Evolutionary conservation across 2,113 vertebrate species (phyloP).

Genomic region (Tupaia tana): DNA sequence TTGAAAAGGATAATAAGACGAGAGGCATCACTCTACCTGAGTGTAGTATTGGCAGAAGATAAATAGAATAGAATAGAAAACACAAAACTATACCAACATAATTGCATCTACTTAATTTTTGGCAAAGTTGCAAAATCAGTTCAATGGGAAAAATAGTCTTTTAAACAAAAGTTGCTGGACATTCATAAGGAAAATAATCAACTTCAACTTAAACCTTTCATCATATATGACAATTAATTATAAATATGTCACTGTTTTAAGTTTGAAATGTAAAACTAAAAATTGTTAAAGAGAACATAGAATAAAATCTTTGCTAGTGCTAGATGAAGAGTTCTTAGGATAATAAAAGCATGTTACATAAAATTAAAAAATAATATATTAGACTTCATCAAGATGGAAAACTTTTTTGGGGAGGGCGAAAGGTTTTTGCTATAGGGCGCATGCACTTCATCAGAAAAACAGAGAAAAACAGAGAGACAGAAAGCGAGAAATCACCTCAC

Average conservation of each 20-base stretch:
- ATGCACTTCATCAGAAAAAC: too few species aligned
- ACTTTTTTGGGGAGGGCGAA: not conserved
- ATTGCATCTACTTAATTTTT: not conserved
- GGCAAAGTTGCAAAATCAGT: not conserved
- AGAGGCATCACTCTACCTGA: not conserved
- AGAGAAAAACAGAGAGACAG: too few species aligned
- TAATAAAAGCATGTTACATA: not conserved
- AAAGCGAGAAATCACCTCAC: too few species aligned
- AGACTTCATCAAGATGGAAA: not conserved
- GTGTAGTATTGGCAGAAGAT: not conserved
- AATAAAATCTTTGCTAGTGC: not conserved
- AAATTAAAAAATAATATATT: not conserved
- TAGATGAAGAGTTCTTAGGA: not conserved
- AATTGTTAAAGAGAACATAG: not conserved
- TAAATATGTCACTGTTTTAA: not conserved
- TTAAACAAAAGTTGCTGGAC: not conserved
- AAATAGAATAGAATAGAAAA: not conserved
- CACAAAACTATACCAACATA: not conserved
- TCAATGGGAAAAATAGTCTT: not conserved
- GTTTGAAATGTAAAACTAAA: not conserved
- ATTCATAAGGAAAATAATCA: not conserved
- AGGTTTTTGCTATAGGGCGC: too few species aligned
- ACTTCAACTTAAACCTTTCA: not conserved
- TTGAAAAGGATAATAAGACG: not conserved
- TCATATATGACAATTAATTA: not conserved